Conservation (phyloP, 2,797 vertebrate genomes). For the Trachops cirrhosus region DNA sequence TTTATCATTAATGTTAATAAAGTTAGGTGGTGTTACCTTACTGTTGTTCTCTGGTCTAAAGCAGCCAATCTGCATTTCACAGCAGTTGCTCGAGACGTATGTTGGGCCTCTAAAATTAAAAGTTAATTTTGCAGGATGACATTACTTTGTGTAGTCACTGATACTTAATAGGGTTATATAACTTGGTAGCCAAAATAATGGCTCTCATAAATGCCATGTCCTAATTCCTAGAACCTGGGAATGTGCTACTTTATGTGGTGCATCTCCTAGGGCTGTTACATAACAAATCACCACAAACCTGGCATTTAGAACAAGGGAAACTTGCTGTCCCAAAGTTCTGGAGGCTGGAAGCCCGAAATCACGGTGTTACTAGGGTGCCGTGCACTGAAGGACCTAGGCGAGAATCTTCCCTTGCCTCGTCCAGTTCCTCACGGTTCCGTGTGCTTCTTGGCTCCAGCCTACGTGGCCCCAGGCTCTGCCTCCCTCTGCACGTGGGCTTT, state of each 20-base stretch:
- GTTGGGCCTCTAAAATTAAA: not conserved
- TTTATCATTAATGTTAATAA: not conserved
- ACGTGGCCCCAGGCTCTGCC: not conserved
- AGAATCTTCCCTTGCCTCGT: not conserved
- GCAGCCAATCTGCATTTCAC: not conserved
- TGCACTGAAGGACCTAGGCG: not conserved
- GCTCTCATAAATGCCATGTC: not conserved
- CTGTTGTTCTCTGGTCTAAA: not conserved
- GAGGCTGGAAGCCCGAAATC: not conserved
- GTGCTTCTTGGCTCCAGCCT: not conserved
- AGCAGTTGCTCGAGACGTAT: not conserved
- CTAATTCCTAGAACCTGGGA: not conserved
- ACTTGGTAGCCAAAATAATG: not conserved
- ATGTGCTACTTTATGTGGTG: not conserved
- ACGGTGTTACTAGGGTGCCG: not conserved
- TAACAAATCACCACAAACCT: not conserved
- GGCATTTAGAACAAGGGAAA: not conserved
- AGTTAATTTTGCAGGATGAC: not conserved
- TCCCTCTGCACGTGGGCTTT: not conserved
- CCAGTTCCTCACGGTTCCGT: not conserved
- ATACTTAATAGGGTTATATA: not conserved
- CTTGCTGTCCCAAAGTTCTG: not conserved
- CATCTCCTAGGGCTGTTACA: not conserved
- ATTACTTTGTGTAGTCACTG: not conserved
- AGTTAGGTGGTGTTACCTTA: not conserved